Evolutionary conservation across 2,888 invertebrate species (phyloP), one percentile per base, ranked within the genome.

Genomic region (Meganola albula): DNA sequence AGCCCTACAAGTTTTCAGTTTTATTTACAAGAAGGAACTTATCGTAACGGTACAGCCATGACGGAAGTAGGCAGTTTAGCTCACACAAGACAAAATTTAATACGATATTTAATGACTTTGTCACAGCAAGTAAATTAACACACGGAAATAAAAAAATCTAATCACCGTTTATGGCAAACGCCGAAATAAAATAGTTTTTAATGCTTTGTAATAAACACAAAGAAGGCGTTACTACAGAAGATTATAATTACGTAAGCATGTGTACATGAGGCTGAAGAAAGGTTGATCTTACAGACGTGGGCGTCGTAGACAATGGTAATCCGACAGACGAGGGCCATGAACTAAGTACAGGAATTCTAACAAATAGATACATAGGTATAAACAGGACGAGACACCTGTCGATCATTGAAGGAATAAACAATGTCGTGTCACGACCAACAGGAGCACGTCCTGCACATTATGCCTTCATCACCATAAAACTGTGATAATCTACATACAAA

Each of bases 321-420:
- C 67, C 58, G 48, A 59, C 60, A 57, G 53, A 44, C 58, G 67
- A 64, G 79, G 80, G 79, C 72, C 72, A 73, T 74, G 82, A 82
- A 79, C 82, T 73, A 67, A n/a, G n/a, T 62, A 64, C 66, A 59
- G 82, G 83, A 74, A 83, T 79, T 83, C 82, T 83, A 84, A 83
- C 78, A 84, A 80, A 80, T 80, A 76, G 68, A 71, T 73, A 67
- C 67, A 65, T 61, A n/a, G n/a, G n/a, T n/a, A 74, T 74, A 73
- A 74, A 75, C 78, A 80, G 77, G 79, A 76, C 70, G 76, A 67
- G 65, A 71, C 82, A 84, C 83, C 84, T 82, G 83, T 70, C 72
- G 63, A 53, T 63, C 68, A 75, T 74, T 70, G 37, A 36, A 53
- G 74, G 70, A 71, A 73, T 74, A 82, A 80, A 82, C 82, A 80